Base-by-base conservation (phyloP, 2,888 invertebrate genomes). In the Trichacis sp. region DNA sequence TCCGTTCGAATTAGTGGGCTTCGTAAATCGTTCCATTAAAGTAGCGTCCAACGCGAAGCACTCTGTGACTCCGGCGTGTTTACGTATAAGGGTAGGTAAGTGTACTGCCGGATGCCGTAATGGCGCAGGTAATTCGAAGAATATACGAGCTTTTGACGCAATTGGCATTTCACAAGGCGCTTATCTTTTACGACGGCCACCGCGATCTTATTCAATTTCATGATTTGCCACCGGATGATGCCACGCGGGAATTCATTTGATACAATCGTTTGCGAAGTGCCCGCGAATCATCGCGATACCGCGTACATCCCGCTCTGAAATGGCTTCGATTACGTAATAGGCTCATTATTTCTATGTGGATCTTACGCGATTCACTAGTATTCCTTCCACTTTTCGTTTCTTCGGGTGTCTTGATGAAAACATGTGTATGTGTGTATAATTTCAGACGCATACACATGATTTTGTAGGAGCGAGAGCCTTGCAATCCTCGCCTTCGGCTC, bases 141-240 rank as follows among this genome's bases (percentile, higher is more conserved):
- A 51, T 45, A 30, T 51, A 46, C 42, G 33, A 36, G 36, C 43
- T 57, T 49, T 57, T 45, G 45, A 50, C 57, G 46, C 50, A 42
- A 49, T 45, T 20, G 52, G 40, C 18, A 42, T 48, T 53, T 43
- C 18, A 50, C 54, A 54, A 50, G 50, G 24, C 38, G 49, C 60
- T 61, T 50, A 54, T 12, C 20, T 43, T 43, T 36, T 48, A 48
- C 33, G 36, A 60, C 45, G 24, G 14, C 19, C 14, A 15, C 24
- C 9, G 17, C 24, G 40, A 24, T 51, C 45, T 50, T 12, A 60
- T 54, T 53, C 17, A 47, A 46, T 56, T 49, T 30, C 49, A 18
- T 19, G 20, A 52, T 30, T 52, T 30, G 24, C 29, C 42, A 9
- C 15, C 20, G 42, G 36, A 24, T 12, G 51, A 42, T 5, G 36